Evolutionary conservation across 2,797 vertebrate species (phyloP).

Genomic region (Percopsis omiscomaycus): DNA sequence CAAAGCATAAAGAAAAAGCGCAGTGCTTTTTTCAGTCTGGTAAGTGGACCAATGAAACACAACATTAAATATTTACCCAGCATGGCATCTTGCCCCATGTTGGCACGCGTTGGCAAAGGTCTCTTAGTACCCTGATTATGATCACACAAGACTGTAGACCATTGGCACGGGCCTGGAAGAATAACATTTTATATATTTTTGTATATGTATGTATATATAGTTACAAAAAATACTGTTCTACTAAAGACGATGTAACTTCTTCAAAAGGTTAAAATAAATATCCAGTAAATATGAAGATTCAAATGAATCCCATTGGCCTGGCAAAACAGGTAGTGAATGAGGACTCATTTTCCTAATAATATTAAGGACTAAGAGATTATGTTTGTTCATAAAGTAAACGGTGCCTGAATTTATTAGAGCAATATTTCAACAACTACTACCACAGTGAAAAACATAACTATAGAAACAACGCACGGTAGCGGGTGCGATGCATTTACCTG

Average conservation of each 20-base stretch:
- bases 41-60: background rate
- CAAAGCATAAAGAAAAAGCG: too few species aligned
- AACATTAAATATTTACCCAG: constrained; percentile 74
- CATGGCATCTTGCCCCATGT: constrained; percentile 82
- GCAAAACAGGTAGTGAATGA: background rate
- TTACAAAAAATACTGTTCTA: too few species aligned
- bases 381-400: background rate
- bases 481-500: constrained; percentile 74
- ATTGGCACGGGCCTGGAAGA: constrained; percentile 81
- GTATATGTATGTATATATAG: too few species aligned
- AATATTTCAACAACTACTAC: background rate
- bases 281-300: background rate
- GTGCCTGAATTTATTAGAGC: background rate
- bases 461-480: background rate
- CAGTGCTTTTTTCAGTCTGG: too few species aligned
- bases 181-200: too few species aligned
- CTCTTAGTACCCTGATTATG: constrained; percentile 82
- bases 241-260: background rate
- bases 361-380: background rate
- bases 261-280: too few species aligned
- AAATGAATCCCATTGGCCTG: background rate
- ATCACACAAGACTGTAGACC: constrained; percentile 86
- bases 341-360: background rate
- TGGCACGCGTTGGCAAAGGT: constrained; percentile 82
- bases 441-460: background rate